Evolutionary conservation across 2,888 invertebrate species (phyloP), one percentile per base, ranked within the genome.

Genomic region (Troides aeacus): DNA sequence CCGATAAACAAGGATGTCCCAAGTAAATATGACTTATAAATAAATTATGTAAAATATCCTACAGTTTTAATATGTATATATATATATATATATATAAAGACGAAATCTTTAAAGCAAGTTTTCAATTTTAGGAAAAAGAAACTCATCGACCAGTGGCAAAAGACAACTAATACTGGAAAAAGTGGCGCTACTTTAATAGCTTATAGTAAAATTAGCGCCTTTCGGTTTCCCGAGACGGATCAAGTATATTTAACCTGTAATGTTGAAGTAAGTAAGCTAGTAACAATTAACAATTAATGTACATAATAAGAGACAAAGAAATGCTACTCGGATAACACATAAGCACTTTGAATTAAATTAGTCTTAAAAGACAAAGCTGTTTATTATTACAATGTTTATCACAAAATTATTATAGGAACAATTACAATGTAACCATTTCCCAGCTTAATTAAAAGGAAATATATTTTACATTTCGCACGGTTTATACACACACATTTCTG

Each of bases 171-270:
- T 61, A 93, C 93, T 0, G 94, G 94, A 2, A 90, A 87, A 74
- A 92, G 93, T 71, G 95, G 94, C 2, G 95, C 95, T 0, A 95
- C 94, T 4, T 84, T 94, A 36, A 94, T 95, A 57, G 94, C 95
- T 30, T 94, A 95, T 79, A 95, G 95, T 75, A 94, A 94, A 83
- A 93, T 96, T 15, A 94, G 94, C 75, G 95, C 96, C 0, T 96
- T 96, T 86, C 94, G 95, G 73, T 96, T 96, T 80, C 96, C 96
- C 0, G 96, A 96, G 73, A 94, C 94, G 30, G 94, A 94, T 73
- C 95, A 95, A 86, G 95, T 96, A 0, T 96, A 94, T 77, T 84
- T 96, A 2, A 95, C 95, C 18, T 96, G 96, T 83, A 96, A 96
- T 77, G 94, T 96, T 73, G 95, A 96, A 93, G 95, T 95, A 87